A percentile compares a stretch with the other conserved stretches of the same genome.
phyloP scores from a whole-genome alignment of 2,888 invertebrate species.

The Drosophila hamatofila region DNA sequence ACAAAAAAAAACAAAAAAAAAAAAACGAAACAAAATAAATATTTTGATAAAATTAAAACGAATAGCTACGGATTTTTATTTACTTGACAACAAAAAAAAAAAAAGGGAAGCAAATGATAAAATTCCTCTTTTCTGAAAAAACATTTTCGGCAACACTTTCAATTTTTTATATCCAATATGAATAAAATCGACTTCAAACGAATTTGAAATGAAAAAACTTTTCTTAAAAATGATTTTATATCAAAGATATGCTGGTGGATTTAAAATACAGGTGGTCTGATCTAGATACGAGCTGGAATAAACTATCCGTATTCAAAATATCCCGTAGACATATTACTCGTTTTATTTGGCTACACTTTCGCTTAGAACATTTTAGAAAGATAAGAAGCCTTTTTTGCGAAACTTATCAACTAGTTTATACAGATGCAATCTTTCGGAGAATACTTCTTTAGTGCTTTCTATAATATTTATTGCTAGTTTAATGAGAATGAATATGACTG shows the following conservation, averaged over 20 bases:
- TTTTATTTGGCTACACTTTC: too few relatives aligned
- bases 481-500: too few relatives aligned
- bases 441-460: too few relatives aligned
- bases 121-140: not conserved
- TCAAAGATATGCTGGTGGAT: too few relatives aligned
- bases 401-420: too few relatives aligned
- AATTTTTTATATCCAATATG: not conserved
- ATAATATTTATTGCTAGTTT: too few relatives aligned
- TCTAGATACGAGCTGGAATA: not conserved
- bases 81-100: not conserved
- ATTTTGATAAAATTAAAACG: conserved; percentile 3
- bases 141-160: not conserved
- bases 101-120: not conserved
- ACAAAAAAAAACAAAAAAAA: not conserved
- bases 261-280: not conserved
- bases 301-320: not conserved
- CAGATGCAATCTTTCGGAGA: too few relatives aligned
- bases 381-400: too few relatives aligned
- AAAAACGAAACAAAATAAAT: not conserved
- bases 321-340: too few relatives aligned
- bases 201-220: not conserved
- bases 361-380: too few relatives aligned
- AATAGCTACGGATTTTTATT: conserved; percentile 1
- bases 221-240: too few relatives aligned
- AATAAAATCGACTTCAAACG: not conserved